These are phyloP conservation scores for Vidua macroura DNA, from an alignment of 2,113 vertebrate species.

Conservation along the genomic window DNA sequence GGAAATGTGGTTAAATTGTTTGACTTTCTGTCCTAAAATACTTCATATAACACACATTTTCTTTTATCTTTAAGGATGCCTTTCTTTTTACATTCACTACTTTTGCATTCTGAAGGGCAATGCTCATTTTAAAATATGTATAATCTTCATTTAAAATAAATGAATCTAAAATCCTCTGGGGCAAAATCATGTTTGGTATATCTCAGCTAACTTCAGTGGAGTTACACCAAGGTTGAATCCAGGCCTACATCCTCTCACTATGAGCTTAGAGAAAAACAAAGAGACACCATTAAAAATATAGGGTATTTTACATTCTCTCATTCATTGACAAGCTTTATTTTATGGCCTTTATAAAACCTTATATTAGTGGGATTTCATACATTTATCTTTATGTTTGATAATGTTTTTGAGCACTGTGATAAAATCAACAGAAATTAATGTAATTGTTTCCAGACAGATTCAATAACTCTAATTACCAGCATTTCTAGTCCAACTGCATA, in stretches of 20 bases:
- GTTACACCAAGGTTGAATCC: conserved; percentile 17
- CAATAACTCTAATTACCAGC: background rate
- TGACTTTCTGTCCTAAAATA: background rate
- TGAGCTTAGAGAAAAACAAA: background rate
- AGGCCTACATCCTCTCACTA: background rate
- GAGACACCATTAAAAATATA: background rate
- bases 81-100: background rate
- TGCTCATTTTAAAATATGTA: conserved; percentile 60
- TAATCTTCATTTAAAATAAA: conserved; percentile 57
- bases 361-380: background rate
- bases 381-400: conserved; percentile 30
- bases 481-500: background rate
- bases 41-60: background rate
- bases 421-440: background rate
- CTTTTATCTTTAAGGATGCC: conserved; percentile 20
- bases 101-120: conserved; percentile 55
- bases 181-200: background rate
- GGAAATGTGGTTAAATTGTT: background rate
- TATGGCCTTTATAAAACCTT: background rate
- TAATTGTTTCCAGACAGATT: conserved; percentile 27
- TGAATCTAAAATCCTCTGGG: conserved; percentile 22
- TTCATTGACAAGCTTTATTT: background rate
- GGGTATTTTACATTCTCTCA: background rate
- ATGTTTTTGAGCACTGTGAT: background rate
- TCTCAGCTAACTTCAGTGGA: background rate